Evolutionary conservation across 2,113 vertebrate genomes (phyloP).

Genomic region (Rhagologus leucostigma): DNA sequence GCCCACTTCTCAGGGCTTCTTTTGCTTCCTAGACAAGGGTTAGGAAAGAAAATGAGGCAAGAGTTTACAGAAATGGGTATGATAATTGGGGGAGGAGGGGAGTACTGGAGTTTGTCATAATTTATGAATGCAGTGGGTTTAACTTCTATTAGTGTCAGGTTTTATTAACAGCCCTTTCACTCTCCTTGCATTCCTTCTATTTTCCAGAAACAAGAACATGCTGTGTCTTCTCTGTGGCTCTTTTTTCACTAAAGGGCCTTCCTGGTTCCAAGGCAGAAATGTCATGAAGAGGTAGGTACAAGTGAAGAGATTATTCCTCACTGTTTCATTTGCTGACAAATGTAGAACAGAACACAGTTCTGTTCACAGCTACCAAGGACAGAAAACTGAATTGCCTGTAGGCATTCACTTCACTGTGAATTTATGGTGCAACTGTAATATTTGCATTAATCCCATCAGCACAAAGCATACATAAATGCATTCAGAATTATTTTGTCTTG

Average conservation of each 20-base stretch:
- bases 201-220: background rate
- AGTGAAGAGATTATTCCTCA: slow-evolving; percentile 35
- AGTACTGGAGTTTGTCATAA: background rate
- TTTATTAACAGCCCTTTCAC: background rate
- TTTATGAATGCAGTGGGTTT: background rate
- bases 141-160: background rate
- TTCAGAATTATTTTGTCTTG: slow-evolving; percentile 57
- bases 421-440: slow-evolving; percentile 44
- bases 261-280: slow-evolving; percentile 5
- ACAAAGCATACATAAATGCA: slow-evolving; percentile 49
- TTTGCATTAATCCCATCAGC: slow-evolving; percentile 64
- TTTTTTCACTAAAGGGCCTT: background rate
- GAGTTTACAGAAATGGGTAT: background rate
- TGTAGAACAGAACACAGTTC: slow-evolving; percentile 17
- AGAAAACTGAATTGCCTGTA: slow-evolving; percentile 45
- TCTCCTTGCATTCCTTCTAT: background rate
- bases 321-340: slow-evolving; percentile 43
- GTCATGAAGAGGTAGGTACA: slow-evolving; percentile 5
- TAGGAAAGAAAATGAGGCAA: background rate
- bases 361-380: slow-evolving; percentile 40
- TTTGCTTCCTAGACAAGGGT: background rate
- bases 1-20: background rate
- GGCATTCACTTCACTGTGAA: slow-evolving; percentile 58
- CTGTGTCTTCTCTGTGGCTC: background rate
- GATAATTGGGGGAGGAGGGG: background rate